Evolutionary conservation across 2,888 invertebrate species (phyloP).

Genomic region (Drosophila birchii): DNA sequence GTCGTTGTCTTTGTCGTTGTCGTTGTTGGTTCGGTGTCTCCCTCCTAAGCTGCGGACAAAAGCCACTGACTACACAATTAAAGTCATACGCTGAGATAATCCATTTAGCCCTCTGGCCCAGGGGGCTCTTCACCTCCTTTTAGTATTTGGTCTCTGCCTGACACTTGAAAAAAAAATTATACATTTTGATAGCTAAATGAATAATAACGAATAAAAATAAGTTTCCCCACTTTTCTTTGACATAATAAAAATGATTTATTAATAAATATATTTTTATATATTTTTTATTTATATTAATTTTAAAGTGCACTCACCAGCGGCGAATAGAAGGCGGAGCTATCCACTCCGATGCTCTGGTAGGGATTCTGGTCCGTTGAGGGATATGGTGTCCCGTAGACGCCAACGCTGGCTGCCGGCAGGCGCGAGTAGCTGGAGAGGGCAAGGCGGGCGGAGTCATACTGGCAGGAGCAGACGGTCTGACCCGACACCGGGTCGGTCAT

Average conservation of each 20-base stretch:
- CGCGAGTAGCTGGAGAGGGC: constrained; percentile 93
- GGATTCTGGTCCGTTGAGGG: constrained; percentile 96
- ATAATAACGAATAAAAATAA: no score
- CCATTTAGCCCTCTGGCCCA: constrained; percentile 66
- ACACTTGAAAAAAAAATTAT: constrained; percentile 14
- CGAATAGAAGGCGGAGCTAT: constrained; percentile 97
- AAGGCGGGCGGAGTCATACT: constrained; percentile 94
- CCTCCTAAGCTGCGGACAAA: constrained; percentile 31
- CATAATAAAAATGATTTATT: not conserved
- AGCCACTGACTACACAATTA: constrained; percentile 77
- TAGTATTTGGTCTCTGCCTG: constrained; percentile 20
- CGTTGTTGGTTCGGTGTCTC: constrained; percentile 23
- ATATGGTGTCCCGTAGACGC: constrained; percentile 94
- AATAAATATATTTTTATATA: not conserved
- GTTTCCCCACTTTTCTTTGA: not conserved
- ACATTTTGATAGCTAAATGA: not conserved
- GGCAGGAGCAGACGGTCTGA: constrained; percentile 97
- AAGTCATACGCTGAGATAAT: constrained; percentile 83
- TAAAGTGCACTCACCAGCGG: constrained; percentile 91
- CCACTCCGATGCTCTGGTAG: constrained; percentile 96
- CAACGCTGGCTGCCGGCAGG: constrained; percentile 90
- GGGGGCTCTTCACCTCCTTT: constrained; percentile 21
- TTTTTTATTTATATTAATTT: not conserved
- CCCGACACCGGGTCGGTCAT: constrained; percentile 97
- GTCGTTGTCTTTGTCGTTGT: constrained; percentile 16